Conservation (phyloP, 1,140 invertebrate species). For the Chrysopa pallens region DNA sequence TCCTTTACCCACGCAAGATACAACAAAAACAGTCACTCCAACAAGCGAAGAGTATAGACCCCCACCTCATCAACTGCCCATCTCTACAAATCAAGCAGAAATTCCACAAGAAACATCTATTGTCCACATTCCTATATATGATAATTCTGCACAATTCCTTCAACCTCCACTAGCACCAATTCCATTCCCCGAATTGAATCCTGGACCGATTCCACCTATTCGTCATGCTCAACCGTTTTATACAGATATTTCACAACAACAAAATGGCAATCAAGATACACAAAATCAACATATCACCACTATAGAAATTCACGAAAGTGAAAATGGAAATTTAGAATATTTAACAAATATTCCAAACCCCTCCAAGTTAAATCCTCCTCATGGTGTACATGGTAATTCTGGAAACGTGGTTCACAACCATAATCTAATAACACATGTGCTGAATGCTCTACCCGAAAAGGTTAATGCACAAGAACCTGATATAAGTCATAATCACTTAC, state of each 20-base stretch:
- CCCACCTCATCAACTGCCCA: conserved; percentile 1
- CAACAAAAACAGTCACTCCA: conserved; percentile 10
- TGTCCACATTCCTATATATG: not conserved
- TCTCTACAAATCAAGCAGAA: not conserved
- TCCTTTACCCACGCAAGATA: no score
- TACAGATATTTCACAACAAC: not conserved
- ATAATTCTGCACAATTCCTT: conserved; percentile 23
- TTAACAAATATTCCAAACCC: not conserved
- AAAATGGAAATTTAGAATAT: not conserved
- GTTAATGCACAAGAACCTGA: not conserved
- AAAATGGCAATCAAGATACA: not conserved
- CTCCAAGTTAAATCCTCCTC: conserved; percentile 7
- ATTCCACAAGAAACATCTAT: not conserved
- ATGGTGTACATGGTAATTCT: conserved; percentile 8
- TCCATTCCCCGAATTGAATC: conserved; percentile 31
- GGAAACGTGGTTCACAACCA: not conserved
- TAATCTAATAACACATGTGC: not conserved
- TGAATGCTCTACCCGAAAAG: not conserved
- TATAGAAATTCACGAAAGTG: not conserved
- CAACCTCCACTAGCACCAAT: conserved; percentile 19
- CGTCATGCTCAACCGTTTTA: conserved; percentile 33
- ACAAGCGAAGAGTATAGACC: conserved; percentile 3
- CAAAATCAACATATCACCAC: conserved; percentile 1
- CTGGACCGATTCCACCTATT: conserved; percentile 31
- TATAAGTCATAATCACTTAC: not conserved